Conservation (phyloP, 2,113 vertebrate species). For the Diadophis punctatus region DNA sequence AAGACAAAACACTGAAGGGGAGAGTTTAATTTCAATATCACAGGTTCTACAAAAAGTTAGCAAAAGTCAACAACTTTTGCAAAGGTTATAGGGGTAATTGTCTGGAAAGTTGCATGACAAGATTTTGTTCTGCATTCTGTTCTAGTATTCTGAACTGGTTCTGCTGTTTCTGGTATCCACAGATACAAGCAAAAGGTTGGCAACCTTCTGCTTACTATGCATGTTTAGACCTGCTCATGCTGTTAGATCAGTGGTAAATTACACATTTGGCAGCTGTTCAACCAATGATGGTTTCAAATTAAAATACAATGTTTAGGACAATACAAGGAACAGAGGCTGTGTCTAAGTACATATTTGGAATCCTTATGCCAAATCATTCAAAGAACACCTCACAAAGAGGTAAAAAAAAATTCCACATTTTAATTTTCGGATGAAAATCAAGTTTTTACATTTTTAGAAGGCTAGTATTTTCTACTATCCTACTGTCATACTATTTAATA, state of each 20-base stretch:
- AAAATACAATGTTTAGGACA: constrained; percentile 71
- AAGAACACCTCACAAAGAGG: constrained; percentile 35
- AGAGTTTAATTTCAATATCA: constrained; percentile 41
- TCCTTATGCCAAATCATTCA: constrained; percentile 32
- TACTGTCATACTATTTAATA: constrained; percentile 10
- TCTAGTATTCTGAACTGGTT: constrained; percentile 86
- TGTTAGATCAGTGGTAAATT: constrained; percentile 82
- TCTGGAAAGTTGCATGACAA: constrained; percentile 86
- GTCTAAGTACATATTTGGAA: constrained; percentile 55
- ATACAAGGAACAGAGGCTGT: constrained; percentile 67
- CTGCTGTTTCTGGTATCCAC: constrained; percentile 98
- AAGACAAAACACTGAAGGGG: constrained; percentile 42
- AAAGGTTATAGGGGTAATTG: constrained; percentile 73
- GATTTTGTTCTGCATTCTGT: constrained; percentile 73
- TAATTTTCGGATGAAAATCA: neutral
- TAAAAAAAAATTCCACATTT: neutral
- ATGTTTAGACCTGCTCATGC: constrained; percentile 89
- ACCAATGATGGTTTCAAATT: constrained; percentile 77
- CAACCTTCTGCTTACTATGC: constrained; percentile 78
- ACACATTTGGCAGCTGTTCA: constrained; percentile 75
- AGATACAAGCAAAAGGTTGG: constrained; percentile 88
- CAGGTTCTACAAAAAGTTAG: constrained; percentile 43
- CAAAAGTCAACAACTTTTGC: constrained; percentile 51
- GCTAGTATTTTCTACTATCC: constrained; percentile 14
- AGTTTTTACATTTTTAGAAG: neutral